Evolutionary conservation across 2,797 vertebrate genomes (phyloP).

Genomic region (Scolopax rusticola): DNA sequence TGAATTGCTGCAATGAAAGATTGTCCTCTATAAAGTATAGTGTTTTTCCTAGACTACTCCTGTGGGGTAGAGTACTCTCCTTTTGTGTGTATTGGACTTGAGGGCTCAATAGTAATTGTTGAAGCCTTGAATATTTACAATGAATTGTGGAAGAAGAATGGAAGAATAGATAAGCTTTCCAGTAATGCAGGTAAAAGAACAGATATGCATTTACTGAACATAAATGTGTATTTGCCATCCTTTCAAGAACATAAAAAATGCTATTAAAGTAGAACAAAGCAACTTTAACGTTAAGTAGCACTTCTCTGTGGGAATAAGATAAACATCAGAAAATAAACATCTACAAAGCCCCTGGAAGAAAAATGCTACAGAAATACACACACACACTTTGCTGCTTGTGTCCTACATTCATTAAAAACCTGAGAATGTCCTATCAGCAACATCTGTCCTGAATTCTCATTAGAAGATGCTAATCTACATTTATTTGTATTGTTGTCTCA

Average conservation of each 20-base stretch:
- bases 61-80: not conserved
- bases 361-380: not conserved
- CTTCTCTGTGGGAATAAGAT: not conserved
- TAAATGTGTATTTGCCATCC: not conserved
- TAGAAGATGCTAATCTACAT: not conserved
- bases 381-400: not conserved
- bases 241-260: constrained; percentile 3
- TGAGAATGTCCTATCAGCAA: not conserved
- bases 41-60: not conserved
- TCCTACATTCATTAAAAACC: not conserved
- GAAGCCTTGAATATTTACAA: not conserved
- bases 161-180: not conserved
- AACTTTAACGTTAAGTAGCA: not conserved
- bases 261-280: constrained; percentile 40
- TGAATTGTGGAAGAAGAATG: not conserved
- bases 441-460: not conserved
- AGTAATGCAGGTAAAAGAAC: not conserved
- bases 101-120: not conserved
- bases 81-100: not conserved
- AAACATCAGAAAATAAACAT: not conserved
- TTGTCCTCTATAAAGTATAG: not conserved
- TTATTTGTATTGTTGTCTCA: not conserved
- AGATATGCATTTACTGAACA: not conserved
- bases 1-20: not conserved
- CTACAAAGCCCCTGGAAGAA: not conserved